These are phyloP conservation scores for Crocuta crocuta DNA, from an alignment of 2,113 vertebrate species.

Conservation along the genomic window DNA sequence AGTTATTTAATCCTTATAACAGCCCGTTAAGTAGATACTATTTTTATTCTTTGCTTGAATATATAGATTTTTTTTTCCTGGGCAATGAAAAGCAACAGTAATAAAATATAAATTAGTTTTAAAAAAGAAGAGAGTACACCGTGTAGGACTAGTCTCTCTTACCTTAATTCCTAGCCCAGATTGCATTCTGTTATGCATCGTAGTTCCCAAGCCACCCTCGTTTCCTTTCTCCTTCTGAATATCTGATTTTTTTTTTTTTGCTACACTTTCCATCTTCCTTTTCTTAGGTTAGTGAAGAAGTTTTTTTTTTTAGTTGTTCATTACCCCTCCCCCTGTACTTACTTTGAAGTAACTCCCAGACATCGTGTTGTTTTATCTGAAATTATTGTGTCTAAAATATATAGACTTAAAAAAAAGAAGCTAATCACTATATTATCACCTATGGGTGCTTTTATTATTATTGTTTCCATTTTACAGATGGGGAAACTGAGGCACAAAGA, in stretches of 20 bases:
- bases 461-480: conserved; percentile 75
- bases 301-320: neutral
- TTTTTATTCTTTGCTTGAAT: conserved; percentile 37
- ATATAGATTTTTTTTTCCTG: neutral
- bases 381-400: conserved; percentile 41
- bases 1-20: neutral
- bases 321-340: neutral
- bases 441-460: conserved; percentile 65
- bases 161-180: neutral
- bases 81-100: neutral
- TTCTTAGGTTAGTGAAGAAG: conserved; percentile 28
- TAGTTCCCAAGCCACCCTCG: neutral
- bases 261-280: neutral
- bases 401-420: conserved; percentile 21
- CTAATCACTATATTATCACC: conserved; percentile 20
- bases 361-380: neutral
- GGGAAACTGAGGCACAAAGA: conserved; percentile 71
- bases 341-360: conserved; percentile 34
- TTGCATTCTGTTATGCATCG: neutral
- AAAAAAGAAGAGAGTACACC: neutral
- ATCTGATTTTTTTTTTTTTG: neutral
- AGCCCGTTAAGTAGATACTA: neutral
- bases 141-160: neutral
- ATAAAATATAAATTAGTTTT: conserved; percentile 6
- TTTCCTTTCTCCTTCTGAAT: conserved; percentile 10